Conservation (phyloP, 2,797 vertebrate genomes). For the Clarias platycephalus region DNA sequence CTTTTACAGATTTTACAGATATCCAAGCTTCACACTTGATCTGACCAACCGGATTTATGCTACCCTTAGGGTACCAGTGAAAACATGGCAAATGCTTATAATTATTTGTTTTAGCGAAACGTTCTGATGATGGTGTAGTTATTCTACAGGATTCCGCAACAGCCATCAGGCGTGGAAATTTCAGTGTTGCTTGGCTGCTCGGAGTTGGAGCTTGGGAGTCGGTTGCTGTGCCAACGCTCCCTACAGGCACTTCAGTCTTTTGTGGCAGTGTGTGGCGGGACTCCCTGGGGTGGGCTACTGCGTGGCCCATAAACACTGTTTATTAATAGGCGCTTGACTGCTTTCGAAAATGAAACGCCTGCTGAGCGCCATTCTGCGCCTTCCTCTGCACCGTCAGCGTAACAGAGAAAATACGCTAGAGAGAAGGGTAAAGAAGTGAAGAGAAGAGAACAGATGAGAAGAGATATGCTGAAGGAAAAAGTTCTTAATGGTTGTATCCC, state of each 20-base stretch:
- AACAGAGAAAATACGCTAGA: constrained; percentile 14
- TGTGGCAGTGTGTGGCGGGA: constrained; percentile 52
- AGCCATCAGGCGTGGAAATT: constrained; percentile 36
- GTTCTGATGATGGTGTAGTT: constrained; percentile 22
- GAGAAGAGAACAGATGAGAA: neutral
- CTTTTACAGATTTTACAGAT: constrained; percentile 53
- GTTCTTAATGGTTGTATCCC: constrained; percentile 2
- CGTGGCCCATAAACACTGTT: constrained; percentile 67
- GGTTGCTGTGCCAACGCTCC: constrained; percentile 49
- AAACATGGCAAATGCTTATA: constrained; percentile 10
- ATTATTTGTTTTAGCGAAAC: constrained; percentile 3
- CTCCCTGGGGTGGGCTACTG: constrained; percentile 62
- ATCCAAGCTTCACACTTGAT: constrained; percentile 53
- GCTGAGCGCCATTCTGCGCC: constrained; percentile 51
- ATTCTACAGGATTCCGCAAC: constrained; percentile 43
- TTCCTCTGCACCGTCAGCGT: constrained; percentile 46
- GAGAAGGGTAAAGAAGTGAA: neutral
- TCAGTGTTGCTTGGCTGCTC: constrained; percentile 44
- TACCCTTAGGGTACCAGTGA: constrained; percentile 2
- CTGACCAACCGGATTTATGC: constrained; percentile 48
- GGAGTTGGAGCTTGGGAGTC: constrained; percentile 35
- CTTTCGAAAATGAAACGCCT: constrained; percentile 62
- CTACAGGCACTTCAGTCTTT: constrained; percentile 49
- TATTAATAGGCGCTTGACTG: constrained; percentile 68
- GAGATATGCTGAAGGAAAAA: neutral